Percentiles rank a stretch among this genome's conserved stretches.
Evolutionary conservation across 2,797 vertebrate genomes (phyloP).

Genomic region (Poliocrania exsul): DNA sequence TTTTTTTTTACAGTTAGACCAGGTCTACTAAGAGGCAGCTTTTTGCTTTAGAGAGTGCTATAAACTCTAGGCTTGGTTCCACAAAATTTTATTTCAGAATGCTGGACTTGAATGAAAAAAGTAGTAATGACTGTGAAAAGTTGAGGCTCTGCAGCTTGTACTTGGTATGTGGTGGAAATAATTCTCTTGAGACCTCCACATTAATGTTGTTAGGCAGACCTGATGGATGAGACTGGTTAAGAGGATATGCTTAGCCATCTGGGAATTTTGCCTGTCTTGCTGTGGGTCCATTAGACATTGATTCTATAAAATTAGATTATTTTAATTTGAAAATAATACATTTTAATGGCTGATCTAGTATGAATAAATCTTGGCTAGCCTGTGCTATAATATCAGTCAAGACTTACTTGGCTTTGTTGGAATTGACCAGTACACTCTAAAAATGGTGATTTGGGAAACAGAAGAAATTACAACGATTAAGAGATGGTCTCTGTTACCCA

Average conservation of each 20-base stretch:
- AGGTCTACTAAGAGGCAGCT: too few species aligned
- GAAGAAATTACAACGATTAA: neutral
- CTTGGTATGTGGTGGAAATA: neutral
- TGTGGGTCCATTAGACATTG: neutral
- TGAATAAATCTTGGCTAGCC: neutral
- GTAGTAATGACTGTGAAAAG: neutral
- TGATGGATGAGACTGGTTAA: slow-evolving; percentile 1
- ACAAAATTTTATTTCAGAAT: neutral
- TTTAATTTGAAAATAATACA: slow-evolving; percentile 7
- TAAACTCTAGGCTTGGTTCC: neutral
- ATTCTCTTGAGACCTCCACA: neutral
- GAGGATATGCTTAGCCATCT: neutral
- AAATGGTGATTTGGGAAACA: neutral
- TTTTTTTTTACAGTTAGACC: too few species aligned
- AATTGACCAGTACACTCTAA: neutral
- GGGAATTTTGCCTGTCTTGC: slow-evolving; percentile 26
- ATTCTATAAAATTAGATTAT: slow-evolving; percentile 29
- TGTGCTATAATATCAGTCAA: neutral
- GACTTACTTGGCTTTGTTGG: neutral
- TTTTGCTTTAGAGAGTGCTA: neutral
- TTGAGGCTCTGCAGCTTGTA: neutral
- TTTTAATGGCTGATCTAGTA: neutral
- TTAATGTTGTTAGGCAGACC: neutral
- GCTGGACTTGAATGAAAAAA: neutral
- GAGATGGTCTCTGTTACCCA: neutral